Percentiles rank a stretch among this genome's conserved stretches.
Conservation (phyloP, 2,888 invertebrate species). For the Anagyrus pseudococci region DNA sequence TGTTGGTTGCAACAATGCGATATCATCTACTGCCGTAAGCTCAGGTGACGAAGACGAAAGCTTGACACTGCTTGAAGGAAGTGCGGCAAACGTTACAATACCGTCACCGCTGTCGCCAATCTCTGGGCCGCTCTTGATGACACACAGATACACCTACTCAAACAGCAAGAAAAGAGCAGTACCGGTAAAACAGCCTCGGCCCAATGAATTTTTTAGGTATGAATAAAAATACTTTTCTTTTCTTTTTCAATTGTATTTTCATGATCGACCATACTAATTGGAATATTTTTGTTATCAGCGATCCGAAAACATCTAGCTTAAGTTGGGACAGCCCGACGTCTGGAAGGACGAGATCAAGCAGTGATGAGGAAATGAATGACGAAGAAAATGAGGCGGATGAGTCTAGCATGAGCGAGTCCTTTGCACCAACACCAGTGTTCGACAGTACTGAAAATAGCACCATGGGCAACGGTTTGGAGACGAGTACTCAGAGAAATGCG, state of each 20-base stretch:
- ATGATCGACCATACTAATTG: no score
- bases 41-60: slow-evolving; percentile 59
- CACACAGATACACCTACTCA: slow-evolving; percentile 57
- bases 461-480: slow-evolving; percentile 28
- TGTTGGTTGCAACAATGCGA: slow-evolving; percentile 44
- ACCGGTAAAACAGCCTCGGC: slow-evolving; percentile 21
- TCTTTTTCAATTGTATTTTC: neutral
- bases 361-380: slow-evolving; percentile 40
- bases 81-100: slow-evolving; percentile 53
- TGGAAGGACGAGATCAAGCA: slow-evolving; percentile 55
- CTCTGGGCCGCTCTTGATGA: slow-evolving; percentile 54
- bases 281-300: neutral
- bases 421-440: neutral
- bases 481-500: neutral
- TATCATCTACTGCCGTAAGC: slow-evolving; percentile 47
- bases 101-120: slow-evolving; percentile 56
- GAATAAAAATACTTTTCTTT: slow-evolving; percentile 39
- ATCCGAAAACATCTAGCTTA: slow-evolving; percentile 34
- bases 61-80: slow-evolving; percentile 50
- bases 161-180: slow-evolving; percentile 59
- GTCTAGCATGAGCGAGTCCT: neutral
- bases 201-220: slow-evolving; percentile 51
- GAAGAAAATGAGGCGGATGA: slow-evolving; percentile 2
- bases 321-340: slow-evolving; percentile 58
- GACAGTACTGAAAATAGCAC: slow-evolving; percentile 5